Conservation (phyloP, 2,888 invertebrate species). For the Entomobrya multifasciata region DNA sequence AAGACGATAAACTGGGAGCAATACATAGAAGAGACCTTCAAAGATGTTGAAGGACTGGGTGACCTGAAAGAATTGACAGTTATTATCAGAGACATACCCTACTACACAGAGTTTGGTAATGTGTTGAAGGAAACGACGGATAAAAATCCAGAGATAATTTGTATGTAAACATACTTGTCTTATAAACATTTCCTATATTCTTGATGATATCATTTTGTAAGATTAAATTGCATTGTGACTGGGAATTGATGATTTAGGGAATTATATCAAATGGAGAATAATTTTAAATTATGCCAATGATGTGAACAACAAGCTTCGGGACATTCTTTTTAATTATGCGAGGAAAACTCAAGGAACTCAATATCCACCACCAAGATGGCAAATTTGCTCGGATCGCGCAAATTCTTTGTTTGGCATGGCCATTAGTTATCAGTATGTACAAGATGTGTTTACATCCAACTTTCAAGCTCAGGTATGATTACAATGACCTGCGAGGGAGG, state of each 20-base stretch:
- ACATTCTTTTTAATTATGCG: slow-evolving; percentile 76
- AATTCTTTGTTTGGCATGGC: slow-evolving; percentile 78
- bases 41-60: slow-evolving; percentile 55
- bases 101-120: slow-evolving; percentile 67
- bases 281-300: slow-evolving; percentile 75
- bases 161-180: slow-evolving; percentile 22
- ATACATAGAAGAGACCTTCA: slow-evolving; percentile 74
- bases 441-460: slow-evolving; percentile 76
- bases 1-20: slow-evolving; percentile 73
- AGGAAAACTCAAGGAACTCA: slow-evolving; percentile 75
- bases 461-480: slow-evolving; percentile 76
- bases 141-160: slow-evolving; percentile 20
- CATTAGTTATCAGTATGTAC: slow-evolving; percentile 78
- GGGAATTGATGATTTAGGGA: slow-evolving; percentile 58
- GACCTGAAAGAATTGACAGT: slow-evolving; percentile 56
- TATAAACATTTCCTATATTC: not conserved
- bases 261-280: slow-evolving; percentile 77
- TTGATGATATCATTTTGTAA: not conserved
- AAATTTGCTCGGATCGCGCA: slow-evolving; percentile 77
- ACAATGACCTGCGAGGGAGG: no score
- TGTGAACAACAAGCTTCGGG: slow-evolving; percentile 71
- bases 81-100: slow-evolving; percentile 74
- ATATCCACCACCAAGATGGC: slow-evolving; percentile 76
- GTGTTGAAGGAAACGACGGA: slow-evolving; percentile 47
- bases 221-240: not conserved